phyloP scores from a whole-genome alignment of 2,113 vertebrate genomes.

The Pipra filicauda region DNA sequence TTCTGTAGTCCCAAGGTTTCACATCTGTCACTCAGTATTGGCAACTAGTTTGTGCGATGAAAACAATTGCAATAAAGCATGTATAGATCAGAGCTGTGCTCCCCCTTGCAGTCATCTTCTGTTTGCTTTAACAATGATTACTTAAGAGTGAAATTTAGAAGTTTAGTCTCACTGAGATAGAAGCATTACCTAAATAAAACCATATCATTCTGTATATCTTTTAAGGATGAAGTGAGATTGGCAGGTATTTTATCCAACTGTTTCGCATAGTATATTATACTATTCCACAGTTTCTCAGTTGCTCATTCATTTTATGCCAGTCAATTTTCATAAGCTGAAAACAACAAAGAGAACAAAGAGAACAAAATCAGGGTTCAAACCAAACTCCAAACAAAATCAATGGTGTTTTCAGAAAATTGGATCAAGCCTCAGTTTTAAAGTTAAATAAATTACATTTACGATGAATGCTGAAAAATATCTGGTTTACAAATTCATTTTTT shows the following conservation, averaged over 20 bases:
- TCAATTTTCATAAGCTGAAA: not conserved
- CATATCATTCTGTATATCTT: not conserved
- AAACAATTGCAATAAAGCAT: not conserved
- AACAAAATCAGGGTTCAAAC: not conserved
- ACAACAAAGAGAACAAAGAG: not conserved
- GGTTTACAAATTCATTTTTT: not conserved
- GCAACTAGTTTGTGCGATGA: not conserved
- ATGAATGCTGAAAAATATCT: not conserved
- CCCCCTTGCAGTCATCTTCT: not conserved
- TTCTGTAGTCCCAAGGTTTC: not conserved
- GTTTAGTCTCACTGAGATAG: not conserved
- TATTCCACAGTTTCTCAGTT: not conserved
- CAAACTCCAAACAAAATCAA: not conserved
- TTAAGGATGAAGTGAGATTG: not conserved
- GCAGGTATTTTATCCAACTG: not conserved
- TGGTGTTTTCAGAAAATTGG: not conserved
- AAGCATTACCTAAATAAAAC: not conserved
- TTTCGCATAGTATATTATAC: not conserved
- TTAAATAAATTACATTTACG: not conserved
- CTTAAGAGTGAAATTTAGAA: not conserved
- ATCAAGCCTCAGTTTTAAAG: not conserved
- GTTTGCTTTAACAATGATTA: not conserved
- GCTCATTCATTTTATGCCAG: not conserved
- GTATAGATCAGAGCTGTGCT: not conserved
- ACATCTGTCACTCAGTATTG: not conserved